phyloP scores from a whole-genome alignment of 2,113 vertebrate genomes.

The Sebastes schlegelii region DNA sequence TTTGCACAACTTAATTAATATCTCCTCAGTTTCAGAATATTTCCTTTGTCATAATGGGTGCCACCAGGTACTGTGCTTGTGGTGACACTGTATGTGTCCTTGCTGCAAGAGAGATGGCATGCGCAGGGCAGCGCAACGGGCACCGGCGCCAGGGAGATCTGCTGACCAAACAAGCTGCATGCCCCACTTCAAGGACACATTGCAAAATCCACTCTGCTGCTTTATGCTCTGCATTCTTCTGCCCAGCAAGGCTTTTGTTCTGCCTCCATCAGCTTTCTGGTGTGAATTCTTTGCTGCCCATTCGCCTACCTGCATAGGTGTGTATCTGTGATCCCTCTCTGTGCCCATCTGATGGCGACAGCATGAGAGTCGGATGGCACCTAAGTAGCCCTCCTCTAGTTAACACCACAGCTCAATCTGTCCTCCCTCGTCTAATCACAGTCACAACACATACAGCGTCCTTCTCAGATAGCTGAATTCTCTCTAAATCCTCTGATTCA shows the following conservation, averaged over 20 bases:
- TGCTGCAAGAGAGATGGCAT: constrained; percentile 24
- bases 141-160: constrained; percentile 50
- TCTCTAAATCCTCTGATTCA: neutral
- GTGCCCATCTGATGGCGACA: constrained; percentile 34
- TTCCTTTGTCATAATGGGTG: neutral
- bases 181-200: constrained; percentile 66
- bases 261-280: constrained; percentile 30
- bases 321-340: constrained; percentile 29
- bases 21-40: neutral
- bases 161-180: constrained; percentile 64
- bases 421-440: neutral
- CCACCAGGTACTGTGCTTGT: constrained; percentile 5
- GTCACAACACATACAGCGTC: neutral
- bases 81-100: constrained; percentile 34
- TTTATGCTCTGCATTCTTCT: constrained; percentile 17
- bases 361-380: constrained; percentile 19
- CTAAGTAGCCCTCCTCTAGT: neutral
- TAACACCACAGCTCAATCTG: constrained; percentile 24
- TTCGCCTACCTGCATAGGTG: constrained; percentile 35
- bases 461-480: neutral
- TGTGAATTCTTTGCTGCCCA: constrained; percentile 30
- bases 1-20: neutral
- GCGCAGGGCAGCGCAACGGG: constrained; percentile 16
- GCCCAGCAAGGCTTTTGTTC: constrained; percentile 30
- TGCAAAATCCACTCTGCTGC: constrained; percentile 29